Evolutionary conservation across 2,113 vertebrate genomes (phyloP).

Genomic region (Chlorocebus sabaeus): DNA sequence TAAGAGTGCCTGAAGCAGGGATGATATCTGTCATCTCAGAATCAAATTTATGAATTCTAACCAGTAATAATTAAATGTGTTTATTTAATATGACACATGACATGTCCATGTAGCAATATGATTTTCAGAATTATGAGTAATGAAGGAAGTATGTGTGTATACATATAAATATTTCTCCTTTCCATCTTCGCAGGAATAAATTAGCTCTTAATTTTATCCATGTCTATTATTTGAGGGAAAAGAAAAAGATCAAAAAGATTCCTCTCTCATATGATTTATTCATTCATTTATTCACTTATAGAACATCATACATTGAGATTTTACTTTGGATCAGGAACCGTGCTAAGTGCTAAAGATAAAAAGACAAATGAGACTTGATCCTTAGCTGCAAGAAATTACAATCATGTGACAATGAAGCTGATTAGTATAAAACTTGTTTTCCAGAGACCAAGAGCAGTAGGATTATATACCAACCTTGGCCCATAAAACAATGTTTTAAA

Average conservation of each 20-base stretch:
- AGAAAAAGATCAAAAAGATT: background rate
- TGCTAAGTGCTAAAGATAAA: background rate
- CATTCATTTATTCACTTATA: background rate
- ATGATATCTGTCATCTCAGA: background rate
- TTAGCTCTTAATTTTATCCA: background rate
- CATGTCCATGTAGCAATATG: background rate
- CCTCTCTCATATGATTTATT: background rate
- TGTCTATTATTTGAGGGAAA: background rate
- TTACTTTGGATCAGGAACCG: background rate
- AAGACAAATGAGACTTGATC: background rate
- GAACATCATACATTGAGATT: background rate
- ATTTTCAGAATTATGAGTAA: background rate
- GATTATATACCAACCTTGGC: background rate
- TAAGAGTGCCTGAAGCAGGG: background rate
- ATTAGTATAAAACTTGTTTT: background rate
- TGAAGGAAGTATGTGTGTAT: background rate
- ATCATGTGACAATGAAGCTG: background rate
- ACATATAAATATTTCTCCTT: background rate
- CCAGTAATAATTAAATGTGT: background rate
- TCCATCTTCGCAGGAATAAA: background rate
- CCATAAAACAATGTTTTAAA: background rate
- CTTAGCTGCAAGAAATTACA: background rate
- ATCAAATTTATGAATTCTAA: background rate
- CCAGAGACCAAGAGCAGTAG: background rate
- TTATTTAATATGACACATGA: background rate